phyloP scores from a whole-genome alignment of 2,113 vertebrate species.

The Meriones unguiculatus region DNA sequence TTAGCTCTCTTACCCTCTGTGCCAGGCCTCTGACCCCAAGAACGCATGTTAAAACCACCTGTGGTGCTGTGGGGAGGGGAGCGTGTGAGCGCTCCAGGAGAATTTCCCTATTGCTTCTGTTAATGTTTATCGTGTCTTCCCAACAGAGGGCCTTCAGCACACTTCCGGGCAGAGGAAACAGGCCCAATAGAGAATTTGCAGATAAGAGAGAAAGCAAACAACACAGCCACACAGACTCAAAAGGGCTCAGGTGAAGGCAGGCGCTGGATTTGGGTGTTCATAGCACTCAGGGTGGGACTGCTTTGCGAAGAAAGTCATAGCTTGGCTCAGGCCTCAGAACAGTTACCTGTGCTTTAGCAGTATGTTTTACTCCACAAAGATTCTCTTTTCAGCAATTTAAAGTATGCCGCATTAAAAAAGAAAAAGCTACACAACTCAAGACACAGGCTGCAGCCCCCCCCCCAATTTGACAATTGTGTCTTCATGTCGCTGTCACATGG shows the following conservation, averaged over 20 bases:
- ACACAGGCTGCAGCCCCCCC: conserved; percentile 81
- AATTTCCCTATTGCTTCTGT: background rate
- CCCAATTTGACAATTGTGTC: conserved; percentile 81
- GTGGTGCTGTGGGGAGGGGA: background rate
- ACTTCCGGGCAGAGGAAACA: conserved; percentile 39
- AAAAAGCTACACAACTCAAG: conserved; percentile 60
- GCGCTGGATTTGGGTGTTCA: conserved; percentile 55
- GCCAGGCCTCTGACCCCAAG: no score
- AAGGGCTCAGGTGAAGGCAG: conserved; percentile 30
- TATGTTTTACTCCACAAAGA: conserved; percentile 61
- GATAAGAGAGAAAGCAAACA: background rate
- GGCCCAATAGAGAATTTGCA: conserved; percentile 28
- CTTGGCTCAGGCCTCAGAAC: background rate
- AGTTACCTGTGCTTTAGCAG: conserved; percentile 41
- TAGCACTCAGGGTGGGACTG: conserved; percentile 32
- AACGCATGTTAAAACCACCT: conserved; percentile 4
- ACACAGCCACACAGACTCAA: background rate
- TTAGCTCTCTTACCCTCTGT: background rate
- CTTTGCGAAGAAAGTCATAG: background rate
- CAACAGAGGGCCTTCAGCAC: background rate
- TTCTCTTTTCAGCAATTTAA: conserved; percentile 73
- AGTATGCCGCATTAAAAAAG: conserved; percentile 49
- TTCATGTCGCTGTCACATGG: conserved; percentile 84
- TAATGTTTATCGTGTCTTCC: background rate
- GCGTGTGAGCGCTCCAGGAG: background rate